Evolutionary conservation across 2,888 invertebrate genomes (phyloP), one percentile per base, ranked within the genome.

Genomic region (Emmelina monodactyla): DNA sequence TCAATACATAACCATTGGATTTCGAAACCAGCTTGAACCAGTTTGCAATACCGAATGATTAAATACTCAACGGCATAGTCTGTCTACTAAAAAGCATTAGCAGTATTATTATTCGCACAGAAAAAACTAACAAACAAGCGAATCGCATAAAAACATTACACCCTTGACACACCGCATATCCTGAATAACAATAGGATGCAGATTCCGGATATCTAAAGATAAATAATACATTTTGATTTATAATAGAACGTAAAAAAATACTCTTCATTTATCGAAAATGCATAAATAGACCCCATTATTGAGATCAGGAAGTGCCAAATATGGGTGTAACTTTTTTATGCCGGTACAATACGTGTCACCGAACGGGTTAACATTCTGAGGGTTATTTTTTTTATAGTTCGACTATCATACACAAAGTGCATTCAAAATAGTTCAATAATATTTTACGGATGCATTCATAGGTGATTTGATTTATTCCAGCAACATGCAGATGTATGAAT

Each of bases 191-290:
- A 79, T 76, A 59, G 78, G 78, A 79, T 79, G 78, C 76, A 79
- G 78, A 79, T 79, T 78, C 64, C 50, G 70, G 67, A 71, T 72
- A 70, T 75, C 64, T 67, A 75, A 73, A 79, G 78, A 79, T 79
- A 79, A 79, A 79, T 79, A 79, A 79, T 79, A 75, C 75, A 73
- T 75, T 79, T 75, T 79, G 79, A 79, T 79, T 79, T 78, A 79
- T 79, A 79, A 76, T 73, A 56, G 68, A 66, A 57, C n/a, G 67
- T 68, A 71, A 78, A 79, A 78, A 76, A 73, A 68, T 66, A 72
- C 78, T 76, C 78, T 76, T 75, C 78, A 73, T 76, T 72, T 73
- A 79, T 78, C 49, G 79, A 68, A 67, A 76, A 76, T 78, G 78
- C 78, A 79, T 79, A 79, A 79, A 78, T 78, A 78, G 64, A 73